Conservation (phyloP, 2,113 vertebrate species). For the Sus scrofa region T2T-Sscrofa CM000822.6:12908501-12909000, state of each 20-base stretch:
- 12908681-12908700: background rate
- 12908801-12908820: background rate
- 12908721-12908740: constrained; percentile 5
- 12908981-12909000: background rate
- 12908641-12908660: background rate
- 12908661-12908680: background rate
- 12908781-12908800: background rate
- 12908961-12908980: background rate
- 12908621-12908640: background rate
- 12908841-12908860: background rate
- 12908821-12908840: background rate
- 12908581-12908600: background rate
- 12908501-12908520: background rate
- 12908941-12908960: background rate
- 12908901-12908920: background rate
- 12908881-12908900: background rate
- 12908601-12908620: background rate
- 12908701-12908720: background rate
- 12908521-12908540: constrained; percentile 1
- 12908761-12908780: background rate
- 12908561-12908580: background rate
- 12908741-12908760: constrained; percentile 28
- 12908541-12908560: constrained; percentile 33
- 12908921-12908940: background rate
- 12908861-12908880: background rate